Base-by-base conservation (phyloP, 1,140 invertebrate genomes). In the Eubasilissa regina region DNA sequence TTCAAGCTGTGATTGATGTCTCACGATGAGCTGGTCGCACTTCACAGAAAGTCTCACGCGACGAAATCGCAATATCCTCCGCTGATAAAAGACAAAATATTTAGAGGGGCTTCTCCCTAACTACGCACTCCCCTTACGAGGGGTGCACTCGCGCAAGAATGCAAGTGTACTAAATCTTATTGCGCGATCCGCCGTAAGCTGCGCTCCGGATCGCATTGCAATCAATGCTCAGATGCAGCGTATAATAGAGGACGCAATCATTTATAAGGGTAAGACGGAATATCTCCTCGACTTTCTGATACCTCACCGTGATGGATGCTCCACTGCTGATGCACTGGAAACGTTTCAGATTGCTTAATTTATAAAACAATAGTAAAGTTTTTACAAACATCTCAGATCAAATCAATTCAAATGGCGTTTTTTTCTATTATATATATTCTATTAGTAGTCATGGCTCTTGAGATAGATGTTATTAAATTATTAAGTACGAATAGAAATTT, bases 101-200 rank as follows among this genome's bases (percentile, higher is more conserved):
- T 66, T 45, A 19, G 64, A 76, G 45, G 74, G 75, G 75, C 47
- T 21, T 17, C 66, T 45, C 47, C 10, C 35, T 43, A 17, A 43
- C 4, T 47, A 62, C 21, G 73, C 12, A 4, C 35, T 73, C 64
- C 68, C 75, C 73, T 43, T 56, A 25, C 8, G 0, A 77, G 58
- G 58, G 64, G 21, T 72, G 19, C 44, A n/a, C 12, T 9, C 48
- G 64, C 77, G 48, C 60, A 13, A 58, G 77, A 75, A 72, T 77
- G 53, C 73, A 47, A 77, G 45, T 76, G 74, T 56, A 81, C 77
- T 81, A 81, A 81, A 81, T 81, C 77, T 81, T 79, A 81, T 79
- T 78, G 80, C 80, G 53, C 78, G 78, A 48, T 76, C 75, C 80
- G 11, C n/a, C 12, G 48, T 25, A 44, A 73, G 51, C 74, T 76